Conservation (phyloP, 2,113 vertebrate species). For the Crotalus helleri region DNA sequence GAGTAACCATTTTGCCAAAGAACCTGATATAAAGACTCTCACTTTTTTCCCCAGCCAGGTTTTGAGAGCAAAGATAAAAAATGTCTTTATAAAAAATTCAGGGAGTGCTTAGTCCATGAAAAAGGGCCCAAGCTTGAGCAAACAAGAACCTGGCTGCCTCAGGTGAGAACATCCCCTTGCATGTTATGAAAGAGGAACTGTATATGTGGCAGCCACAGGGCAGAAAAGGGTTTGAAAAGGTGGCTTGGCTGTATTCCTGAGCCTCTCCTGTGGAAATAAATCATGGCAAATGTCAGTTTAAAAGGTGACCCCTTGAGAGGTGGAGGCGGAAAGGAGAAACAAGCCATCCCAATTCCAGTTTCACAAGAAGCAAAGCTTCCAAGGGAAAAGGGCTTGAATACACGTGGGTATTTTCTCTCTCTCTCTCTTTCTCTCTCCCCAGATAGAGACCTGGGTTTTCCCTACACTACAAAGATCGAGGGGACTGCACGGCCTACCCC, state of each 20-base stretch:
- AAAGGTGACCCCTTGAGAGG: background rate
- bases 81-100: background rate
- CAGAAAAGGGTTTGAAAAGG: background rate
- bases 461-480: background rate
- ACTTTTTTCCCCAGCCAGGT: background rate
- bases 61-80: background rate
- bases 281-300: background rate
- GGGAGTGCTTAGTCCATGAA: background rate
- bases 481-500: background rate
- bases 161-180: background rate
- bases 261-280: background rate
- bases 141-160: background rate
- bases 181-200: background rate
- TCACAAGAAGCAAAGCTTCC: background rate
- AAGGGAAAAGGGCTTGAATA: background rate
- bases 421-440: background rate
- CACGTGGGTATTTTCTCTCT: background rate
- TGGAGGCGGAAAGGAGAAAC: background rate
- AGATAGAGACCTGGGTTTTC: background rate
- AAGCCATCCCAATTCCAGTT: background rate
- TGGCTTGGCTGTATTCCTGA: background rate
- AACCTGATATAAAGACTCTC: background rate
- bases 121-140: background rate
- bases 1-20: background rate
- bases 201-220: background rate